Evolutionary conservation across 2,113 vertebrate genomes (phyloP), one percentile per base, ranked within the genome.

Genomic region (Campylomormyrus tamandua): DNA sequence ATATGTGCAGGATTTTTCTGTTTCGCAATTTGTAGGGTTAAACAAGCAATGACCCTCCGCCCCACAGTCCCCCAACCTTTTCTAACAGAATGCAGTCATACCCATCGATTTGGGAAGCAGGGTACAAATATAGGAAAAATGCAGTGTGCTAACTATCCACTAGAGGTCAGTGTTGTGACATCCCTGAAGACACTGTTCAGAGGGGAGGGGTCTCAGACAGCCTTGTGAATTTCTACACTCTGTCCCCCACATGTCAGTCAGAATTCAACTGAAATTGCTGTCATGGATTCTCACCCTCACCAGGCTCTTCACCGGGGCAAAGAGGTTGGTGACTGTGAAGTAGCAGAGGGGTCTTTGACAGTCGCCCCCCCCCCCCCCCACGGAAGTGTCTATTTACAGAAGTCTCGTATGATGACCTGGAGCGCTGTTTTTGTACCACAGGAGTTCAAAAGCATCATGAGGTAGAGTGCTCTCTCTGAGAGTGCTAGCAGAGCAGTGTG

Each of bases 261-360:
- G 93, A 93, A 93, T 93, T 92, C 92, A 90, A 45, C 31, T 93
- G 91, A 95, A 96, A 96, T 96, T 95, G 93, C 93, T 94, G 93
- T 95, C 94, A 95, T 94, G 92, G 93, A 90, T 92, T 94, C 92
- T 94, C 91, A 91, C 95, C 91, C 95, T 95, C 94, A 94, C 94
- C 95, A 95, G 93, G 93, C 93, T 93, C 94, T 95, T 95, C 95
- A 96, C 94, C 95, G 94, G 94, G 95, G 92, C 92, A 87, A 91
- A 94, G 94, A 92, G 91, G 91, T 70, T 91, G 94, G 95, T 94
- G 93, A 92, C 90, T n/a, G 77, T 92, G 94, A 94, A 95, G 95
- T 95, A 94, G 89, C 92, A 92, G 90, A 91, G 92, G 74, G 35
- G 74, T 80, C 35, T 19, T 80, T 80, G 74, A 77, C 74, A 42